These are phyloP conservation scores for Labeo calbasu DNA, from an alignment of 2,797 vertebrate genomes.

Conservation along the genomic window DNA sequence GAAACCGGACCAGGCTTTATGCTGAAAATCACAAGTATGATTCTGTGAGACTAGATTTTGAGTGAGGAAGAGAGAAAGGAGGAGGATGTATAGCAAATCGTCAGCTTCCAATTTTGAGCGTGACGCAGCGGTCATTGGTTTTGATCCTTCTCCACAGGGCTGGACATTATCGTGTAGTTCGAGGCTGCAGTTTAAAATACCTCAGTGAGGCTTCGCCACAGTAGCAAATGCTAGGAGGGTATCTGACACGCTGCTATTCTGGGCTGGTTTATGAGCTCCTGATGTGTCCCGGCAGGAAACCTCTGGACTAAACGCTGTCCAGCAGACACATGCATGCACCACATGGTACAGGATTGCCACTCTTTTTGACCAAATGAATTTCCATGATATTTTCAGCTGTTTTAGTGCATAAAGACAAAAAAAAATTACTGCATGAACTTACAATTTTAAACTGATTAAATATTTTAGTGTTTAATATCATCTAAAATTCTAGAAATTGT, in stretches of 20 bases:
- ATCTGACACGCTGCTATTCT: conserved; percentile 48
- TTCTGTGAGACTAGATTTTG: not conserved
- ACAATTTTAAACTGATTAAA: not conserved
- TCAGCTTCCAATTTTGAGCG: conserved; percentile 30
- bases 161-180: conserved; percentile 17
- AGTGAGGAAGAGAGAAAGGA: conserved; percentile 5
- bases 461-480: not conserved
- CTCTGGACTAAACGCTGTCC: conserved; percentile 34
- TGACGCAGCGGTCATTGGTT: conserved; percentile 15
- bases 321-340: conserved; percentile 8
- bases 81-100: conserved; percentile 10
- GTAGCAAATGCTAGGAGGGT: conserved; percentile 40
- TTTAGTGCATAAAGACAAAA: conserved; percentile 55
- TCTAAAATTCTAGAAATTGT: no score
- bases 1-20: not conserved
- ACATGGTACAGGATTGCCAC: not conserved
- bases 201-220: conserved; percentile 29
- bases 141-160: conserved; percentile 21
- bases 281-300: conserved; percentile 41
- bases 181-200: conserved; percentile 45
- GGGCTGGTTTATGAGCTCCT: conserved; percentile 51
- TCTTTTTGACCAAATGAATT: not conserved
- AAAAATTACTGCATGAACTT: not conserved
- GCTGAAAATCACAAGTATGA: not conserved
- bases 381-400: not conserved